phyloP scores from a whole-genome alignment of 2,797 vertebrate genomes.

The Poeciliopsis infans region DNA sequence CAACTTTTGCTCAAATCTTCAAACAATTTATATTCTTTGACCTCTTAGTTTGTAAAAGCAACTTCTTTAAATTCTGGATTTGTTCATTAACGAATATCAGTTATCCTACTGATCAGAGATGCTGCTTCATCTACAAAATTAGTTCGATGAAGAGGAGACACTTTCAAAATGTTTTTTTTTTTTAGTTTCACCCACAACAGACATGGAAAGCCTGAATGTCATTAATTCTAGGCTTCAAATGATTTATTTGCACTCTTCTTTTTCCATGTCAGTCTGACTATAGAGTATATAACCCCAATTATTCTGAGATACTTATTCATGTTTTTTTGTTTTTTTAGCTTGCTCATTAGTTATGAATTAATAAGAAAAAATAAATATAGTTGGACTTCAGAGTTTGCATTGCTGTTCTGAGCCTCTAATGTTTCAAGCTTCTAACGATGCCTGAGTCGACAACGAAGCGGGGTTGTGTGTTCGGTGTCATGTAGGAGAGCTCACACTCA shows the following conservation, averaged over 20 bases:
- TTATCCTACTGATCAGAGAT: neutral
- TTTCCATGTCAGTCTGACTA: neutral
- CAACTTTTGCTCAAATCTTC: neutral
- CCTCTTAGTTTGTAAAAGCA: neutral
- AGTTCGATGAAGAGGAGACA: neutral
- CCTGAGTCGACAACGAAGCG: slow-evolving; percentile 25
- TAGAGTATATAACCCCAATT: neutral
- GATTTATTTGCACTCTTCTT: neutral
- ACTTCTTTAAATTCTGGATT: neutral
- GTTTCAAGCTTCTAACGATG: slow-evolving; percentile 1
- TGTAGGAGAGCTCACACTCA: slow-evolving; percentile 51
- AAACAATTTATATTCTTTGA: neutral
- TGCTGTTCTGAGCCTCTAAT: neutral
- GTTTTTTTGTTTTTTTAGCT: neutral
- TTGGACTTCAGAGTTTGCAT: neutral
- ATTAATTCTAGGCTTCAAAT: neutral
- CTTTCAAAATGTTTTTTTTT: neutral
- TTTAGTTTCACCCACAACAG: neutral
- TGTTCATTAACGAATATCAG: neutral
- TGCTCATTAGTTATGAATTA: neutral
- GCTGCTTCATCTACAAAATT: neutral
- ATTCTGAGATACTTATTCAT: neutral
- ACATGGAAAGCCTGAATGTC: neutral
- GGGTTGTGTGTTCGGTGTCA: slow-evolving; percentile 24
- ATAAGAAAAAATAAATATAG: neutral